Evolutionary conservation across 2,888 invertebrate species (phyloP).

Genomic region (Dinocampus coccinellae): DNA sequence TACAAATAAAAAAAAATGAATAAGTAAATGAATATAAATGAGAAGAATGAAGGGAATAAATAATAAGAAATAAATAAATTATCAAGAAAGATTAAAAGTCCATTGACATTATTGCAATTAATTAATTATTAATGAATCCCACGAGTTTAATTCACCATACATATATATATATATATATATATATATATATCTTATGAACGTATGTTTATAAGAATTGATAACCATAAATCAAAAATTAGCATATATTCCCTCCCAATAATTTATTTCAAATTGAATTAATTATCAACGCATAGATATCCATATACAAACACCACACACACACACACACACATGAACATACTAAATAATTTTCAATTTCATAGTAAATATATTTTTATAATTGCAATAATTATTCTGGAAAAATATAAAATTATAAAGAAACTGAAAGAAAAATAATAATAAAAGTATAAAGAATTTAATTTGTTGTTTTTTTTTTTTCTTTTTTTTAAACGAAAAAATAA

Average conservation of each 20-base stretch:
- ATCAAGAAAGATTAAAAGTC: neutral
- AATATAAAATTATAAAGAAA: no score
- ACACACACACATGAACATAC: no score
- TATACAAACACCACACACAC: neutral
- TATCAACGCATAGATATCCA: conserved; percentile 16
- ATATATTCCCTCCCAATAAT: conserved; percentile 26
- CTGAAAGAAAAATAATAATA: no score
- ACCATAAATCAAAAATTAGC: conserved; percentile 24
- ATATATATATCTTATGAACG: no score
- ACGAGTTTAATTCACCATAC: conserved; percentile 1
- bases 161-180: neutral
- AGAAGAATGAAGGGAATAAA: neutral
- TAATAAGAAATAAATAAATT: neutral
- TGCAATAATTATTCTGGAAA: no score
- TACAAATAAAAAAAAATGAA: neutral
- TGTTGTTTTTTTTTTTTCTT: no score
- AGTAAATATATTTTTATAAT: no score
- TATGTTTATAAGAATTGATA: conserved; percentile 29
- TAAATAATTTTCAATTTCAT: no score
- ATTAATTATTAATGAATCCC: conserved; percentile 33
- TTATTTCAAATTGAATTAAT: conserved; percentile 30
- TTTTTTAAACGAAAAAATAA: no score
- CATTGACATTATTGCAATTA: conserved; percentile 13
- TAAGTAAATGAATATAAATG: no score
- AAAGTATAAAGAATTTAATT: no score